These are phyloP conservation scores for Coleophora flavipennella DNA, from an alignment of 2,888 invertebrate species.

Conservation along the genomic window DNA sequence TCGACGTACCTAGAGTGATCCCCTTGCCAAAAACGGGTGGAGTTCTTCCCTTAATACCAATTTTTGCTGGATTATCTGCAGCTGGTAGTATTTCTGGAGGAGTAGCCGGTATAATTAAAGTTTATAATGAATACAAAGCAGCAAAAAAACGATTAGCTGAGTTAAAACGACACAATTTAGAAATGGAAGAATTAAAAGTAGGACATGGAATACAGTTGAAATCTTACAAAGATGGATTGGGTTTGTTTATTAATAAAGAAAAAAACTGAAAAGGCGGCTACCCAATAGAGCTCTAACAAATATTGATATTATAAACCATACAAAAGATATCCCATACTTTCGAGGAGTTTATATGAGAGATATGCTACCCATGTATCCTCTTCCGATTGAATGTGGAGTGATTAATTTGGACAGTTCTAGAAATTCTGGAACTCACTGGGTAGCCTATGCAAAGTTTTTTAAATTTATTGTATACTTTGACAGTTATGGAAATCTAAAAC, in stretches of 20 bases:
- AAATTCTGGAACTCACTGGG: slow-evolving; percentile 32
- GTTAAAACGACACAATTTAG: slow-evolving; percentile 6
- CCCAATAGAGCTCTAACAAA: slow-evolving; percentile 5
- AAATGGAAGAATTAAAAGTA: not conserved
- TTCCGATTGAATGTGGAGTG: slow-evolving; percentile 6
- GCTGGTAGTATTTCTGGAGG: slow-evolving; percentile 33
- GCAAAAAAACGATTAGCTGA: slow-evolving; percentile 18
- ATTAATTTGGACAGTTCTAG: slow-evolving; percentile 13
- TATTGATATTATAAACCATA: slow-evolving; percentile 4
- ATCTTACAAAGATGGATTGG: slow-evolving; percentile 6
- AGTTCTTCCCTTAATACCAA: slow-evolving; percentile 28
- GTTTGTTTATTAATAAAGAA: slow-evolving; percentile 21
- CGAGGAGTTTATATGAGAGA: slow-evolving; percentile 17
- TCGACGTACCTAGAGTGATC: slow-evolving; percentile 22
- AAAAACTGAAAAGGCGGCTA: slow-evolving; percentile 19
- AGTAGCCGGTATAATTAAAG: slow-evolving; percentile 32
- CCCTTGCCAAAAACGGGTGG: slow-evolving; percentile 34
- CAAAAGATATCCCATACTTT: slow-evolving; percentile 12
- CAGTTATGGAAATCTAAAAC: slow-evolving; percentile 31
- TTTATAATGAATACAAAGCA: slow-evolving; percentile 22
- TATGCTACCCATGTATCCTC: slow-evolving; percentile 16
- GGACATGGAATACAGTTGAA: slow-evolving; percentile 2
- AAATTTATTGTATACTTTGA: slow-evolving; percentile 30
- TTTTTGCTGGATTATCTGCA: slow-evolving; percentile 33
- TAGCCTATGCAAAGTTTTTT: slow-evolving; percentile 27